Evolutionary conservation across 2,797 vertebrate species (phyloP), one percentile per base, ranked within the genome.

Genomic region (Morelia viridis): DNA sequence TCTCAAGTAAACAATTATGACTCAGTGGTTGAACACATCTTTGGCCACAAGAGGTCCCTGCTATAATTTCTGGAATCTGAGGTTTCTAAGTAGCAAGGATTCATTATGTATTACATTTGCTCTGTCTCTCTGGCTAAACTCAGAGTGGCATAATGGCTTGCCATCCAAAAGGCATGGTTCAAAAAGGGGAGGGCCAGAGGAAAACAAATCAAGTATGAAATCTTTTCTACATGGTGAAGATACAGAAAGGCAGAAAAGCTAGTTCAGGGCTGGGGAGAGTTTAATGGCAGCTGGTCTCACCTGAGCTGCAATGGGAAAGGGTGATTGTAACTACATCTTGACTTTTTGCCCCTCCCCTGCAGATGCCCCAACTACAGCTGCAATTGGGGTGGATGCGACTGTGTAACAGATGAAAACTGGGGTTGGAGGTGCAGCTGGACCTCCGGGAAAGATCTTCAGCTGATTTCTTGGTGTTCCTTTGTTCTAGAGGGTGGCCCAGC

Each of bases 401-500:
- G 4, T 22, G 19, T 22, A 41, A 46, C 35, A 46, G 71, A 10
- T 80, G 88, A 93, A 58, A 90, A 0, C 90, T 80, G 84, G 60
- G 80, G 11, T 24, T 0, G 19, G 50, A 10, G 7, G 11, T 3
- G 0, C 0, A 83, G 89, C 91, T 60, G 19, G 53, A 12, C 9
- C 60, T n/a, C 50, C 50, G 24, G 50, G 41, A 22, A 84, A 84
- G 28, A 2, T n/a, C 60, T 7, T 3, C 28, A 50, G 1, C n/a
- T 19, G 1, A 58, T 87, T 91, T 91, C 56, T 91, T 65, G 89
- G 76, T 94, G 17, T 92, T 26, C 6, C 90, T 93, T 92, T 80
- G 22, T 31, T 76, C 56, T 89, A 97, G 96, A 92, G 68, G 87
- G 76, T 3, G 91, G 95, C 85, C 92, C 41, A 62, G 91, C 89